A percentile compares a stretch with the other conserved stretches of the same genome.
phyloP scores from a whole-genome alignment of 2,888 invertebrate species.

The Rhopalosiphum nymphaeae region DNA sequence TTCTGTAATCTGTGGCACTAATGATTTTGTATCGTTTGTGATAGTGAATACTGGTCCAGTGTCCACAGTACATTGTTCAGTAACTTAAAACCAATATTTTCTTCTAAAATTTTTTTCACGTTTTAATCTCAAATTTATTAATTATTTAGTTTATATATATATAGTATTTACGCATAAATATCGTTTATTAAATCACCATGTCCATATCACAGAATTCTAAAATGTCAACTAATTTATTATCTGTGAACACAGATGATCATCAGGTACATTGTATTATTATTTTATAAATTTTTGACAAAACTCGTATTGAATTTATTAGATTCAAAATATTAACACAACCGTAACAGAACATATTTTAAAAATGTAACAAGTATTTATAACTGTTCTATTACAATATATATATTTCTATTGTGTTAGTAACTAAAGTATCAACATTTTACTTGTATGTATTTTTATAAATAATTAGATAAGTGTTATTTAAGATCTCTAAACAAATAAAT shows the following conservation, averaged over 20 bases:
- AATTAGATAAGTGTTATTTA: neutral
- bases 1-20: neutral
- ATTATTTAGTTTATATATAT: neutral
- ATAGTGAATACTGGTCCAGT: neutral
- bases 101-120: neutral
- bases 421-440: neutral
- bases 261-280: slow-evolving; percentile 41
- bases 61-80: neutral
- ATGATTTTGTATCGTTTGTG: neutral
- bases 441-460: neutral
- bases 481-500: neutral
- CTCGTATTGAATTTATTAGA: neutral
- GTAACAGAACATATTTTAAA: neutral
- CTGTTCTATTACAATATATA: neutral
- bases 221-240: slow-evolving; percentile 45
- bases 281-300: neutral
- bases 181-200: neutral
- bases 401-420: neutral
- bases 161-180: neutral
- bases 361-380: neutral
- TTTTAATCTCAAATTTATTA: neutral
- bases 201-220: neutral
- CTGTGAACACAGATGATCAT: slow-evolving; percentile 26
- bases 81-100: neutral
- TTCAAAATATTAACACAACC: neutral